phyloP scores from a whole-genome alignment of 2,113 vertebrate species.

The Percopsis transmontana region DNA sequence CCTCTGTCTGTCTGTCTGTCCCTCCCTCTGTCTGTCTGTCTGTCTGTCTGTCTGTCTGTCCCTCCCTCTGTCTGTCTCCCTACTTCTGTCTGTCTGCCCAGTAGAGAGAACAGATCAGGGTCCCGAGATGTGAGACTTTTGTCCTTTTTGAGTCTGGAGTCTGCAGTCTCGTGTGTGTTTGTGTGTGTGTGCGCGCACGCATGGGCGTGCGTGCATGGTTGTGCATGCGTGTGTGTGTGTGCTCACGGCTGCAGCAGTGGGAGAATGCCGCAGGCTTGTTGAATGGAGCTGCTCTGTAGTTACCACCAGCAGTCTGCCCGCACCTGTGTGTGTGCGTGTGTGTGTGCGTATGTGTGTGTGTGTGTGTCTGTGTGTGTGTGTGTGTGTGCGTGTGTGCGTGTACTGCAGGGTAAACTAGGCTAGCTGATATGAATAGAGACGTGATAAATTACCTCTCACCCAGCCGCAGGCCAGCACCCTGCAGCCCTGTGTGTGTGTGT shows the following conservation, averaged over 20 bases:
- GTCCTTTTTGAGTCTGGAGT: no score
- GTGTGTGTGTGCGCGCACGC: not conserved
- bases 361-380: conserved; percentile 11
- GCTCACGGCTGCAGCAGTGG: not conserved
- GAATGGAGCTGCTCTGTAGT: conserved; percentile 52
- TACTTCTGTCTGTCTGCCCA: no score
- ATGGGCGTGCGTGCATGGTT: not conserved
- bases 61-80: no score
- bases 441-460: conserved; percentile 64
- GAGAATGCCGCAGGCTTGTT: conserved; percentile 53
- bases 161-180: not conserved
- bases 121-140: not conserved
- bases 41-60: no score
- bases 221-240: not conserved
- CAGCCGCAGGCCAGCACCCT: conserved; percentile 51
- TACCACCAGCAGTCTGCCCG: conserved; percentile 37
- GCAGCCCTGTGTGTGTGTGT: conserved; percentile 26
- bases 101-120: not conserved
- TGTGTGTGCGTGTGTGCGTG: conserved; percentile 5
- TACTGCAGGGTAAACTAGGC: conserved; percentile 51
- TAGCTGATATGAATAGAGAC: conserved; percentile 64
- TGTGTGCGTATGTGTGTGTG: conserved; percentile 1
- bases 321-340: conserved; percentile 20
- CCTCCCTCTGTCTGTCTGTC: no score
- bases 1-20: no score